Base-by-base conservation (phyloP, 1,140 invertebrate genomes). In the Paralvinella palmiformis region DNA sequence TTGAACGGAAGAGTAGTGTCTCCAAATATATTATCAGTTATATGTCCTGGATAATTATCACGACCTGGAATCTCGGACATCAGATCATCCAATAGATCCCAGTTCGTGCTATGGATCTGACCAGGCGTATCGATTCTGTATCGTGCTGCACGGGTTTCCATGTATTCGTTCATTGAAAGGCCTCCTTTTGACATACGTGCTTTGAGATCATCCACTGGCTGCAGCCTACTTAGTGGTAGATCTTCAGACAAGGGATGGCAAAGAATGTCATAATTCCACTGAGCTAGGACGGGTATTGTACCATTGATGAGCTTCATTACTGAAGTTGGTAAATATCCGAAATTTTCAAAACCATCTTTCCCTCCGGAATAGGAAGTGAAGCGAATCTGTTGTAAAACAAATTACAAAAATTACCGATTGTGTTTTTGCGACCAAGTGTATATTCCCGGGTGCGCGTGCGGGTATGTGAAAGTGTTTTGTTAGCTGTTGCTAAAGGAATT, bases 221-320 rank as follows among this genome's bases (percentile, higher is more conserved):
- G 37, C 27, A 76, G 58, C 22, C 69, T 53, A 36, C 59, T 58
- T 22, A 66, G 59, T 6, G 62, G 66, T 5, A 72, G 41, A 17
- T 69, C 50, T 4, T 53, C n/a, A 53, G 66, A 67, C 5, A 74
- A 41, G 17, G 75, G 75, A 63, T 76, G 70, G 48, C 75, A 76
- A 1, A 72, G 45, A 22, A 76, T 74, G 44, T 48, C 20, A 48
- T 63, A 65, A 44, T 64, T 64, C 64, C 64, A 65, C 48, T 65
- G 64, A 55, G 64, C 56, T 15, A 44, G 35, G 13, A 52, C 32
- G 1, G 52, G 56, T 5, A 31, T 37, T 5, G 65, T 69, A 35
- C 63, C 69, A 37, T 72, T 65, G 10, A 33, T 63, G 15, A 73
- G 44, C 35, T 68, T 63, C 6, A 68, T 68, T 20, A 73, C 66